Percentiles rank a stretch among this genome's conserved stretches.
These are phyloP conservation scores for Ispidina lecontei DNA, from an alignment of 2,797 vertebrate species.

Conservation along the genomic window DNA sequence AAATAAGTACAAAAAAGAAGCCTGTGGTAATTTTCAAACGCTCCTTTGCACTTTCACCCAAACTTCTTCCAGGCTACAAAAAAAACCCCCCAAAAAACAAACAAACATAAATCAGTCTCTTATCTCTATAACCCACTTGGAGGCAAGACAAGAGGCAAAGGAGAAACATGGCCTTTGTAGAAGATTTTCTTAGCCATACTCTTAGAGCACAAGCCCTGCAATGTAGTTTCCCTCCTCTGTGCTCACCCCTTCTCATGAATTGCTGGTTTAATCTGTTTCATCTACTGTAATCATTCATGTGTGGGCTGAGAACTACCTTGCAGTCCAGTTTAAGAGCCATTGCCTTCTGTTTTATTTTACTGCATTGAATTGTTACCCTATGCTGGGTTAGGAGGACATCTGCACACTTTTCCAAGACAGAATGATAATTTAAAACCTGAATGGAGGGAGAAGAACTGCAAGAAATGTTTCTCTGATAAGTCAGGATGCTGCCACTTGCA, in stretches of 20 bases:
- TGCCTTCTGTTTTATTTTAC: background rate
- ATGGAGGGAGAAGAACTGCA: background rate
- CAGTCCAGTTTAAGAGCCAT: background rate
- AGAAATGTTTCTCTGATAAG: background rate
- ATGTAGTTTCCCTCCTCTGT: background rate
- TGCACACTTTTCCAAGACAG: background rate
- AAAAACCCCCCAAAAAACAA: too few species aligned
- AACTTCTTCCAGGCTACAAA: background rate
- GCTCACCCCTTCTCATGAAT: background rate
- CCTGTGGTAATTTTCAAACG: background rate
- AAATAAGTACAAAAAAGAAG: background rate
- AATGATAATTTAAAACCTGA: background rate
- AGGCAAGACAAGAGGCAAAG: background rate
- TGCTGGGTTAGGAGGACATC: background rate
- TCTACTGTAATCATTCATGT: background rate
- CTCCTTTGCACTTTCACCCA: background rate
- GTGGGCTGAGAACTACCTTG: background rate
- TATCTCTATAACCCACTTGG: background rate
- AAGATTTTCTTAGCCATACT: background rate
- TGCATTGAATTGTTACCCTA: accelerated
- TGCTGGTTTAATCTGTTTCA: background rate
- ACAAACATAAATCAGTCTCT: background rate
- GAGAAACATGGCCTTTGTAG: background rate
- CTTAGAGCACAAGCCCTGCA: background rate
- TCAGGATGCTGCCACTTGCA: background rate